Percentiles rank a stretch among this genome's conserved stretches.
Evolutionary conservation across 2,113 vertebrate species (phyloP).

Genomic region (Dasyurus viverrinus): DNA sequence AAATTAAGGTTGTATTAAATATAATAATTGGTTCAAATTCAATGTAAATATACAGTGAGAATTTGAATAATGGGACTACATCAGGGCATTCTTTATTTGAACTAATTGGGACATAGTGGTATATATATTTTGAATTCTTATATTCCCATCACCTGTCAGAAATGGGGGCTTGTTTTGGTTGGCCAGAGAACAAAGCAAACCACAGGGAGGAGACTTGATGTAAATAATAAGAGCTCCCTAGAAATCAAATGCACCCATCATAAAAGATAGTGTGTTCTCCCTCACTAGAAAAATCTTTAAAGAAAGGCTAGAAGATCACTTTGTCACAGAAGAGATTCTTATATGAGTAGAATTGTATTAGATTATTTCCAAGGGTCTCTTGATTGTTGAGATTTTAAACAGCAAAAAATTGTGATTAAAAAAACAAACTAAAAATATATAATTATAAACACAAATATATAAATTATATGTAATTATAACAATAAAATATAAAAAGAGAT

Average conservation of each 20-base stretch:
- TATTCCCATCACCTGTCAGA: neutral
- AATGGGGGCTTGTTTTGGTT: neutral
- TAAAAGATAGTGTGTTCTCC: neutral
- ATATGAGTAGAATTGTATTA: neutral
- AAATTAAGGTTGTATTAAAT: neutral
- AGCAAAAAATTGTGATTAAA: neutral
- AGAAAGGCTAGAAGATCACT: neutral
- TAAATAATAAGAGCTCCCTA: neutral
- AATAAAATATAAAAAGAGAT: neutral
- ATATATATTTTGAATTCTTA: neutral
- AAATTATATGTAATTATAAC: neutral
- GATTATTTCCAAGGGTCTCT: neutral
- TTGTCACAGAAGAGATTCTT: neutral
- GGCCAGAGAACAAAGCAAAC: neutral
- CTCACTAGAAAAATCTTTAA: neutral
- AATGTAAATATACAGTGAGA: neutral
- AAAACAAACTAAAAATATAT: neutral
- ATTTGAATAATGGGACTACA: neutral
- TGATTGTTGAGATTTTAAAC: neutral
- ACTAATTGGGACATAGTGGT: neutral
- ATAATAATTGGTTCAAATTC: neutral
- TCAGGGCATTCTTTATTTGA: neutral
- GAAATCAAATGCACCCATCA: neutral
- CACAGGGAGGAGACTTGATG: conserved; percentile 1
- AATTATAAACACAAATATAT: neutral